A percentile compares a stretch with the other conserved stretches of the same genome.
These are phyloP conservation scores for Diplazon laetatorius DNA, from an alignment of 2,888 invertebrate species.

Conservation along the genomic window DNA sequence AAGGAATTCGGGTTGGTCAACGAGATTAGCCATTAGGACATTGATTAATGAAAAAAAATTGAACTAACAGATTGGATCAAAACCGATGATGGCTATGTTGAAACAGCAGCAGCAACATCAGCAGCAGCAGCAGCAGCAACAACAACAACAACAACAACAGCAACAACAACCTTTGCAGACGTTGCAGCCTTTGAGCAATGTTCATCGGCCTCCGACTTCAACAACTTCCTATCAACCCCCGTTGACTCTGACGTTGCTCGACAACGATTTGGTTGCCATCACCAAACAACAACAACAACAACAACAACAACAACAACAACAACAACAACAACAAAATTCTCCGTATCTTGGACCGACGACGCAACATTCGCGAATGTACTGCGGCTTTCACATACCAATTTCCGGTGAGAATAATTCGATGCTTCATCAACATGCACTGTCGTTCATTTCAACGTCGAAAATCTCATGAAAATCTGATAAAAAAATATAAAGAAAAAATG, in stretches of 20 bases:
- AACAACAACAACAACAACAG: no score
- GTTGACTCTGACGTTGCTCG: constrained; percentile 79
- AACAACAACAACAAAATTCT: constrained; percentile 79
- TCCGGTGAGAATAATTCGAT: constrained; percentile 77
- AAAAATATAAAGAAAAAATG: no score
- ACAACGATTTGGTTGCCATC: constrained; percentile 80
- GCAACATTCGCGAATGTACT: constrained; percentile 77
- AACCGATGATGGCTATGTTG: constrained; percentile 81
- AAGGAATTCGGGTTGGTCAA: not conserved
- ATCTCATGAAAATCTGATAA: no score
- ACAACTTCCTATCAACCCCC: constrained; percentile 77
- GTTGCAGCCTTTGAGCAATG: constrained; percentile 78
- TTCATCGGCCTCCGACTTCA: constrained; percentile 77
- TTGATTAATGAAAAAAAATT: constrained; percentile 64
- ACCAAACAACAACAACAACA: constrained; percentile 80
- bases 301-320: no score
- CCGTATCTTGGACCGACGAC: constrained; percentile 76
- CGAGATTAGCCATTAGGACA: constrained; percentile 12
- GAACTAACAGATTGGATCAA: constrained; percentile 79
- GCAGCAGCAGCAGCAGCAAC: no score
- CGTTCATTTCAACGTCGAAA: not conserved
- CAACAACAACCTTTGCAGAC: constrained; percentile 79
- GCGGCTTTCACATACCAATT: constrained; percentile 83
- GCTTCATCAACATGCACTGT: no score
- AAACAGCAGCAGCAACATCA: no score